phyloP scores from a whole-genome alignment of 1,140 invertebrate genomes.

The Micrasema minimum region DNA sequence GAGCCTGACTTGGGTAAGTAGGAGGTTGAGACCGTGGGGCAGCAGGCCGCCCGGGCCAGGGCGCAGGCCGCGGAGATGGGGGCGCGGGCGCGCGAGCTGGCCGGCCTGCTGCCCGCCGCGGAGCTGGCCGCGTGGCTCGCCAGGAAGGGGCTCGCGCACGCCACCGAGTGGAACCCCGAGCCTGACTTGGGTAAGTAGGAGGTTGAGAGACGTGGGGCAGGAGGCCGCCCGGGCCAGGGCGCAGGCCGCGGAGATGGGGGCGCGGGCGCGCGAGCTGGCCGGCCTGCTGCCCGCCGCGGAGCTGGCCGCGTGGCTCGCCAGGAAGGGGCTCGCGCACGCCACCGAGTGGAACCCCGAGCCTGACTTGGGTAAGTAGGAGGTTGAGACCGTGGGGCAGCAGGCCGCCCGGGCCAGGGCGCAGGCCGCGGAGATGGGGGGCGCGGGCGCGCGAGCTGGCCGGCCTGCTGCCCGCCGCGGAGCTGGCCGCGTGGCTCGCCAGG shows the following conservation, averaged over 20 bases:
- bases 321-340: conserved; percentile 40
- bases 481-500: conserved; percentile 39
- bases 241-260: conserved; percentile 42
- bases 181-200: conserved; percentile 12
- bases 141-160: conserved; percentile 38
- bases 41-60: conserved; percentile 32
- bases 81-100: conserved; percentile 40
- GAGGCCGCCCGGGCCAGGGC: conserved; percentile 40
- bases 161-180: conserved; percentile 44
- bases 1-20: conserved; percentile 24
- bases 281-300: conserved; percentile 38
- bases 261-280: conserved; percentile 42
- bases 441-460: conserved; percentile 43
- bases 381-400: conserved; percentile 36
- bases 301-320: conserved; percentile 38
- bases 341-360: conserved; percentile 44
- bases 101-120: conserved; percentile 35
- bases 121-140: conserved; percentile 42
- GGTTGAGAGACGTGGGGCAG: conserved; percentile 22
- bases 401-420: conserved; percentile 40
- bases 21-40: conserved; percentile 41
- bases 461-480: conserved; percentile 37
- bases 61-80: conserved; percentile 46
- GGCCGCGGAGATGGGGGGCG: conserved; percentile 39
- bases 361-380: conserved; percentile 25